Base-by-base conservation (phyloP, 2,888 invertebrate genomes). In the Boloria selene region DNA sequence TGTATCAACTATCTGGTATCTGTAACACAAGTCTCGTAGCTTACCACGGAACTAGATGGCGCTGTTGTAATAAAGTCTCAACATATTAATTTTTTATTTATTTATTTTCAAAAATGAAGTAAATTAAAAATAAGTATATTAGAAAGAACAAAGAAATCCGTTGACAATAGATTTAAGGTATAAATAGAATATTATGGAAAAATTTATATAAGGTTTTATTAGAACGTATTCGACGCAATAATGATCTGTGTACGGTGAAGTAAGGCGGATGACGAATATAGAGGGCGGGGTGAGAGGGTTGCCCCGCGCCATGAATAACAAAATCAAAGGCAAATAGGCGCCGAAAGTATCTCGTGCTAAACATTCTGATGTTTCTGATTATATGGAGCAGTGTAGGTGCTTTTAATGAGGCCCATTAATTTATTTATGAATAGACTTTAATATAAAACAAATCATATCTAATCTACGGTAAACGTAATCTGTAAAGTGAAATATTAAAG, bases 231-330 rank as follows among this genome's bases (percentile, higher is more conserved):
- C 67, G 67, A 69, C 69, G 64, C 69, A 73, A 73, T 77, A 73
- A 75, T 74, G 73, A 75, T 72, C 73, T 68, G 68, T 71, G 66
- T 70, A 69, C 59, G 38, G 22, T 16, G 65, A 70, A 72, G 66
- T 67, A 69, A 67, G 71, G 62, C 67, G 70, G 72, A 68, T 68
- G 59, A 70, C 68, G 71, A 65, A 70, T 73, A 70, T 72, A 70
- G 53, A 69, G 51, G 70, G 64, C 66, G 69, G 67, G 62, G 62
- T 66, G 64, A 67, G 54, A 65, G 65, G 61, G 64, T 38, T 47
- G 59, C 68, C 58, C 71, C 74, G 71, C 70, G 75, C 77, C 72
- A 83, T 80, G 82, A 82, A 82, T 82, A 85, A 83, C 82, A 78
- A 82, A 86, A 85, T 84, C 82, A 85, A 82, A 84, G 80, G 70